Conservation (phyloP, 2,113 vertebrate species). For the Alouatta palliata region DNA sequence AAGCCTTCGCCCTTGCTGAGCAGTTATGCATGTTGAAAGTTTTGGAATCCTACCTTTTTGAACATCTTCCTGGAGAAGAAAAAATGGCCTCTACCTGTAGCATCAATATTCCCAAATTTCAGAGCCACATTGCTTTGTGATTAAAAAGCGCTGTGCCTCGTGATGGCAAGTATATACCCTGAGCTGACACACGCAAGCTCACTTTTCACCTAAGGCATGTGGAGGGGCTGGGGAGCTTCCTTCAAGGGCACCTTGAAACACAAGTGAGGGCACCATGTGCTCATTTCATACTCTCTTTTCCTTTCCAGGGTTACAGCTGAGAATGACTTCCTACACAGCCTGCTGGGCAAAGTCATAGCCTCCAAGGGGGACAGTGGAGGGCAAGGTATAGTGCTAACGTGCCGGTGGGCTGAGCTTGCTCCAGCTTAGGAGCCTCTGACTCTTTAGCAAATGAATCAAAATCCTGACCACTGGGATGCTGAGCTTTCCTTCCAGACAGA, state of each 20-base stretch:
- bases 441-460: not conserved
- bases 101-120: not conserved
- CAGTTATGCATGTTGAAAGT: not conserved
- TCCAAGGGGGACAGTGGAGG: slow-evolving; percentile 95
- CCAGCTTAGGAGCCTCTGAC: not conserved
- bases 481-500: not conserved
- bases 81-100: not conserved
- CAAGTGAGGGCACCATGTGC: not conserved
- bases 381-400: slow-evolving; percentile 88
- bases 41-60: not conserved
- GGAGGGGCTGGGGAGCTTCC: not conserved
- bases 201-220: not conserved
- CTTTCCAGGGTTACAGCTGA: slow-evolving; percentile 90
- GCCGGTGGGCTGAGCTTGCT: not conserved
- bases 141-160: not conserved
- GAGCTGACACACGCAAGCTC: not conserved
- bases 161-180: not conserved
- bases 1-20: not conserved
- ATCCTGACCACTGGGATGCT: not conserved
- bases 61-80: not conserved
- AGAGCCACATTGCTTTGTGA: not conserved
- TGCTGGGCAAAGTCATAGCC: slow-evolving; percentile 94
- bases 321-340: slow-evolving; percentile 94
- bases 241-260: not conserved
- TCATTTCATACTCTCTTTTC: slow-evolving; percentile 54